Percentiles rank a stretch among this genome's conserved stretches.
Evolutionary conservation across 2,113 vertebrate genomes (phyloP).

Genomic region (Sinocyclocheilus grahami): DNA sequence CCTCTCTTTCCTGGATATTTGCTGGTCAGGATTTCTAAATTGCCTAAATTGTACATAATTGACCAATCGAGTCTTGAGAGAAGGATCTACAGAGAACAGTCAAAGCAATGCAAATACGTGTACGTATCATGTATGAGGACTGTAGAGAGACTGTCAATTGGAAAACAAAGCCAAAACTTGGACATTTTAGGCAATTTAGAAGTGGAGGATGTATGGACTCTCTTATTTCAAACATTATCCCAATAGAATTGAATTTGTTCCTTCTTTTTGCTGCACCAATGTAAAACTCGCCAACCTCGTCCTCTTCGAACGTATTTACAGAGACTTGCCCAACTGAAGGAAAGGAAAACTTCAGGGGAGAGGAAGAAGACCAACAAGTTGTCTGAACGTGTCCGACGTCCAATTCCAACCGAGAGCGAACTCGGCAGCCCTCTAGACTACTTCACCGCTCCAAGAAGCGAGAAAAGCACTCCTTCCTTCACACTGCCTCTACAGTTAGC

Average conservation of each 20-base stretch:
- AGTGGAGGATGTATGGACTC: not conserved
- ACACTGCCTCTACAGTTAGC: constrained; percentile 78
- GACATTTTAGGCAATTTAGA: no score
- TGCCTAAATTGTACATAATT: not conserved
- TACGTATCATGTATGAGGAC: no score
- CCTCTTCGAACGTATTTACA: constrained; percentile 38
- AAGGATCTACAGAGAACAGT: no score
- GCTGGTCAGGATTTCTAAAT: not conserved
- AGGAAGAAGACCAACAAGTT: constrained; percentile 56
- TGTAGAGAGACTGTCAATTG: no score
- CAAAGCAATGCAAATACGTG: no score
- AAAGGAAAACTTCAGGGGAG: constrained; percentile 57
- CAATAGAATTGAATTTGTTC: not conserved
- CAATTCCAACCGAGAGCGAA: constrained; percentile 51
- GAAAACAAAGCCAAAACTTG: no score
- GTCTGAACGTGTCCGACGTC: constrained; percentile 52
- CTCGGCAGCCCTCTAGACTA: constrained; percentile 79
- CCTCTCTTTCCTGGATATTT: no score
- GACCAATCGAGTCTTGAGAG: no score
- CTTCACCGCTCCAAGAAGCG: constrained; percentile 70
- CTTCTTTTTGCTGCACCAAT: not conserved
- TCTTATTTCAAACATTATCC: not conserved
- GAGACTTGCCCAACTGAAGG: constrained; percentile 69
- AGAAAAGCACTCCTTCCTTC: constrained; percentile 74
- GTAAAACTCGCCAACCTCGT: not conserved